These are phyloP conservation scores for Conus betulinus DNA, from an alignment of 1,140 invertebrate genomes.

Conservation along the genomic window DNA sequence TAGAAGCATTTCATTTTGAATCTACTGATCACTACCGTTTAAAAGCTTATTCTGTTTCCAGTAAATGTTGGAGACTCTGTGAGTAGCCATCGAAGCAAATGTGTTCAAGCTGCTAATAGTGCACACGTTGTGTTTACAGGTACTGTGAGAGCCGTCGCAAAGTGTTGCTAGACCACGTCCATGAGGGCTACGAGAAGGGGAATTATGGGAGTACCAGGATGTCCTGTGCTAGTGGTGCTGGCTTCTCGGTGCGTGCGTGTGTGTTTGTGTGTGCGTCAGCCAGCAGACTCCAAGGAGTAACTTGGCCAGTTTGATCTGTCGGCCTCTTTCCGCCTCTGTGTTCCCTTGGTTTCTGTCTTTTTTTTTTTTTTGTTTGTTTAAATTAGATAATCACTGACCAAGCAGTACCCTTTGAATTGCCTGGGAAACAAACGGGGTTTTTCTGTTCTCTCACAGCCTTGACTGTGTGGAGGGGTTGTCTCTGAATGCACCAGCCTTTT, in stretches of 20 bases:
- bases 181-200: slow-evolving; percentile 98
- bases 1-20: not conserved
- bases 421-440: no score
- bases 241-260: not conserved
- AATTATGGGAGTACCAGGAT: slow-evolving; percentile 89
- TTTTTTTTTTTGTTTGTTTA: not conserved
- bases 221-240: not conserved
- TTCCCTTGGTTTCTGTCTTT: not conserved
- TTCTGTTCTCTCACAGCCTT: no score
- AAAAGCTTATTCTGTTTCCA: not conserved
- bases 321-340: not conserved
- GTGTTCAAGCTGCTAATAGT: not conserved
- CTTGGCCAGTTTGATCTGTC: not conserved
- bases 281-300: not conserved
- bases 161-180: slow-evolving; percentile 95
- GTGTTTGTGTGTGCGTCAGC: not conserved
- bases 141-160: slow-evolving; percentile 97
- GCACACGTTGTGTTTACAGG: slow-evolving; percentile 78
- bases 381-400: no score
- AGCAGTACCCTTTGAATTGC: no score
- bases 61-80: not conserved
- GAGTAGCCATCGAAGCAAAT: not conserved
- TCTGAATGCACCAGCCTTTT: no score
- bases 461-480: no score
- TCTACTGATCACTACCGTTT: not conserved